Evolutionary conservation across 2,797 vertebrate species (phyloP).

Genomic region (Melanotaenia nigrans): DNA sequence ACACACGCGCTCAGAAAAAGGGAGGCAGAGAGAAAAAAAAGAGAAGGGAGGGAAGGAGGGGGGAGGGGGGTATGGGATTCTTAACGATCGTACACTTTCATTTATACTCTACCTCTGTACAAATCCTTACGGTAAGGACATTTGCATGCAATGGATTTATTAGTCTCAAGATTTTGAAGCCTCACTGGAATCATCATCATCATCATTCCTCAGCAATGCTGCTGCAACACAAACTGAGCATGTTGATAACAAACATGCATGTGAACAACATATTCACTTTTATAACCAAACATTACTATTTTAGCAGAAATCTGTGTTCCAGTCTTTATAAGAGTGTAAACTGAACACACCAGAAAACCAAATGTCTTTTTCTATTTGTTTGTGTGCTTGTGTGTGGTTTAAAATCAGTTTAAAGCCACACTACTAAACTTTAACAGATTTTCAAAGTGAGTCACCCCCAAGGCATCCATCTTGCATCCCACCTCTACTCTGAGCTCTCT

Average conservation of each 20-base stretch:
- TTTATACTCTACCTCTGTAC: neutral
- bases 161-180: slow-evolving; percentile 30
- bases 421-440: no score
- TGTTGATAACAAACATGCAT: neutral
- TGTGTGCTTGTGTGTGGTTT: neutral
- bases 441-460: no score
- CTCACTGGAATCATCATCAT: neutral
- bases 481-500: neutral
- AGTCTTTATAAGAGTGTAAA: no score
- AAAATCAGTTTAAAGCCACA: no score
- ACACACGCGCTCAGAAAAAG: neutral
- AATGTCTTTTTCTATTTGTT: neutral
- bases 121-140: neutral
- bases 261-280: neutral
- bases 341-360: neutral
- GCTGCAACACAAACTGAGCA: slow-evolving; percentile 5
- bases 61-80: neutral
- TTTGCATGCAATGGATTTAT: slow-evolving; percentile 31
- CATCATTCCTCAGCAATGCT: slow-evolving; percentile 17
- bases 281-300: neutral
- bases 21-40: neutral
- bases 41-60: no score
- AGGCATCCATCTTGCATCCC: neutral
- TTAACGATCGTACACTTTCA: neutral
- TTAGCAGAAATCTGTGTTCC: neutral